phyloP scores from a whole-genome alignment of 2,113 vertebrate genomes.

The Tragelaphus buxtoni region DNA sequence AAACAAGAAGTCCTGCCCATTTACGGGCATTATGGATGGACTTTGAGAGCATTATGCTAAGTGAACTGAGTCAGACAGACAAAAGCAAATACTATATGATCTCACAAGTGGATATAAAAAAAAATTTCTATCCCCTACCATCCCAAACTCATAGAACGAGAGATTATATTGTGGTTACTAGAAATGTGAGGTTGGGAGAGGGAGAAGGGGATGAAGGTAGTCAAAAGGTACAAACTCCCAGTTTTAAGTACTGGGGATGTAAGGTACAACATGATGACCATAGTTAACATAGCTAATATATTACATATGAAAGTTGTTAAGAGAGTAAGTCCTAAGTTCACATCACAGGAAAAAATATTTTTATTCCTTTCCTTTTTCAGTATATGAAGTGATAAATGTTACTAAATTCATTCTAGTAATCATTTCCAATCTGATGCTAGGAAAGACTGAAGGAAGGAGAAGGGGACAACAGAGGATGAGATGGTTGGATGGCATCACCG shows the following conservation, averaged over 20 bases:
- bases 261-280: neutral
- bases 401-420: neutral
- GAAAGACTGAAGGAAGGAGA: neutral
- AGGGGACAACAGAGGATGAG: neutral
- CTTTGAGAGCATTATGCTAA: neutral
- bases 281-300: neutral
- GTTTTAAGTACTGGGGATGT: neutral
- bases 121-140: neutral
- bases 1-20: neutral
- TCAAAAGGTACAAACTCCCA: neutral
- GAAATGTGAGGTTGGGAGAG: neutral
- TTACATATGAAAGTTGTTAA: neutral
- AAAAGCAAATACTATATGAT: neutral
- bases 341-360: neutral
- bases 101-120: neutral
- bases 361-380: neutral
- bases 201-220: neutral
- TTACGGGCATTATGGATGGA: neutral
- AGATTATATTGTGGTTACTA: neutral
- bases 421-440: neutral
- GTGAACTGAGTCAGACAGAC: neutral
- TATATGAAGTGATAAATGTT: neutral
- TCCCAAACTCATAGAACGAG: neutral
- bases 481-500: neutral
- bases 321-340: neutral